Base-by-base conservation (phyloP, 2,797 vertebrate species). In the Centropyge bicolor region DNA sequence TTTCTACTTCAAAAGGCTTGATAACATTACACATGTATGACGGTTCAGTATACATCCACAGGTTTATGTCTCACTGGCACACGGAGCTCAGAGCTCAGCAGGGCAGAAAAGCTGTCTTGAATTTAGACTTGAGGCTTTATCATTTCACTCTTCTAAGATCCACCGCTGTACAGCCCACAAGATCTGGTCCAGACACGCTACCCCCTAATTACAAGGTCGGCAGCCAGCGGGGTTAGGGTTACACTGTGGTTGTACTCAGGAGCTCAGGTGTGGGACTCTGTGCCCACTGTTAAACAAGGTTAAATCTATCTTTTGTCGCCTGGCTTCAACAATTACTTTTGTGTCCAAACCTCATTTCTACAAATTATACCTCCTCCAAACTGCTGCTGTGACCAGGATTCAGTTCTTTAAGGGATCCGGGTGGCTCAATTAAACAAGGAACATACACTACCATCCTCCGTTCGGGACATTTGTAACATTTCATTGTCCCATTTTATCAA, bases 11-110 rank as follows among this genome's bases (percentile, higher is more conserved):
- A 49, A 74, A 65, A 24, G 35, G 10, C n/a, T 61, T 4, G 4
- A 49, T 40, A 56, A 2, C 13, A 35, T 63, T n/a, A 62, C 41
- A 57, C 68, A 14, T 46, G 17, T 20, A 48, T 49, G 41, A 56
- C 1, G 38, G 12, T 52, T 70, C 14, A 70, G 59, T 35, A 7
- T 43, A 16, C 19, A 16, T 38, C 36, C 22, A 49, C 40, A 31
- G 54, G n/a, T 77, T 35, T 31, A 5, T 6, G 76, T 68, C 36
- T 17, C 54, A n/a, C 54, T 27, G n/a, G n/a, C 61, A 49, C 43
- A 49, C 41, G 1, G 43, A 38, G 38, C 62, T 51, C 45, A 43
- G 63, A 43, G 73, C 24, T 63, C 49, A 63, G 49, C 3, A 14
- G 27, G 41, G 8, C 13, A 48, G 40, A 22, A 46, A 56, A 57